Evolutionary conservation across 2,888 invertebrate species (phyloP).

Genomic region (Megamerina dolium): DNA sequence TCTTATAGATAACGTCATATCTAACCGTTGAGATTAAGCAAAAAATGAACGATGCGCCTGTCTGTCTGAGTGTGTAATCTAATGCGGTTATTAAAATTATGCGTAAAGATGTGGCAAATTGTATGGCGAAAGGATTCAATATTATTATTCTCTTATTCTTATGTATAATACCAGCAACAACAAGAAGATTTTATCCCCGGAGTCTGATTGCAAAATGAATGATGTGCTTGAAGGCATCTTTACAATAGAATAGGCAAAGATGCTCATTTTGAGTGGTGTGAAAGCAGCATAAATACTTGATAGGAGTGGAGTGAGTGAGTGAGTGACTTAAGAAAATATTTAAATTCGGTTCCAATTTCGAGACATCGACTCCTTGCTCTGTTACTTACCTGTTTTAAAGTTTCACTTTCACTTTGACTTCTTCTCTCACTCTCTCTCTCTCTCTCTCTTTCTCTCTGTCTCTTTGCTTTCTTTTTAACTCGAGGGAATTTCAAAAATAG

Average conservation of each 20-base stretch:
- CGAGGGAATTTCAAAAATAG: constrained; percentile 18
- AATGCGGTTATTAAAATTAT: constrained; percentile 7
- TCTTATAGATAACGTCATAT: no score
- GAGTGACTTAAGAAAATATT: no score
- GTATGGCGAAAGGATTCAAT: no score
- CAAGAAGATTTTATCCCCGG: constrained; percentile 9
- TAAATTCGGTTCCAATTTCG: no score
- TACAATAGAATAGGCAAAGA: not conserved
- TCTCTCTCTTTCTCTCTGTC: constrained; percentile 4
- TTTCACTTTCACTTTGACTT: no score
- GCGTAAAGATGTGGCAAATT: constrained; percentile 1
- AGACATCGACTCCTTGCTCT: no score
- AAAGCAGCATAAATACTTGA: not conserved
- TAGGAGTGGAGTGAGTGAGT: not conserved
- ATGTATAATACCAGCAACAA: not conserved
- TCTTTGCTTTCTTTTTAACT: constrained; percentile 7
- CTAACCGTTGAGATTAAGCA: no score
- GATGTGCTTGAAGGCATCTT: constrained; percentile 2
- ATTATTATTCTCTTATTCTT: no score
- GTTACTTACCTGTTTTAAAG: no score
- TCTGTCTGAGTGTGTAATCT: constrained; percentile 7
- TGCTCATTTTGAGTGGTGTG: not conserved
- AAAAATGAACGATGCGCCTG: no score
- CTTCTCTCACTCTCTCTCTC: no score
- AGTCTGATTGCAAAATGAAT: constrained; percentile 17